Base-by-base conservation (phyloP, 2,888 invertebrate genomes). In the Molorchus minor region DNA sequence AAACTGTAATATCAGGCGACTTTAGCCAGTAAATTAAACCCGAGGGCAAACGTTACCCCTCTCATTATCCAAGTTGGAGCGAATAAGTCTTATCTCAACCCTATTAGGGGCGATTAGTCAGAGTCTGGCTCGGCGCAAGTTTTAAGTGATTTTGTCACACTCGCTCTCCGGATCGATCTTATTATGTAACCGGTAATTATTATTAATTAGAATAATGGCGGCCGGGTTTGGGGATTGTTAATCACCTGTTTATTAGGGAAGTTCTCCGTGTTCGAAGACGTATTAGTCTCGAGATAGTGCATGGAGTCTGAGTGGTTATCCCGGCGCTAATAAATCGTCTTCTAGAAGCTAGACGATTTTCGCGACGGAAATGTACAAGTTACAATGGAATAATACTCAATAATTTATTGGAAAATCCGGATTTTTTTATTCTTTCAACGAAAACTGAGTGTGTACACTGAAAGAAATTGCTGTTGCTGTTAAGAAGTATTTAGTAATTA, bases 71-170 rank as follows among this genome's bases (percentile, higher is more conserved):
- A 13, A 35, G 29, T 51, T 51, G 46, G 25, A 56, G 55, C 56
- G 33, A 51, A 55, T 46, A 43, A 40, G 60, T 53, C 51, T 60
- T 60, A 60, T 60, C 60, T 21, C 20, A 10, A 25, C 20, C 21
- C 38, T 38, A 38, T 45, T 60, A 51, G 41, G 45, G 51, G 60
- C 56, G 60, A 54, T 60, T 60, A 60, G 56, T 51, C 35, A 38
- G 41, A 36, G 38, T 51, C 45, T 29, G 44, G 51, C 45, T 40
- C 30, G 29, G 45, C 8, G 21, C 52, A 60, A 54, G 51, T 60
- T 60, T 60, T 56, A 60, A 60, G 53, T 60, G 60, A 60, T 60
- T 54, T 59, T 60, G 49, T 49, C 49, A 25, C 49, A 38, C 13
- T 17, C 33, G 19, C 30, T n/a, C 19, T 17, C 16, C 33, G 16